Evolutionary conservation across 2,797 vertebrate species (phyloP).

Genomic region (Xenopus petersii): DNA sequence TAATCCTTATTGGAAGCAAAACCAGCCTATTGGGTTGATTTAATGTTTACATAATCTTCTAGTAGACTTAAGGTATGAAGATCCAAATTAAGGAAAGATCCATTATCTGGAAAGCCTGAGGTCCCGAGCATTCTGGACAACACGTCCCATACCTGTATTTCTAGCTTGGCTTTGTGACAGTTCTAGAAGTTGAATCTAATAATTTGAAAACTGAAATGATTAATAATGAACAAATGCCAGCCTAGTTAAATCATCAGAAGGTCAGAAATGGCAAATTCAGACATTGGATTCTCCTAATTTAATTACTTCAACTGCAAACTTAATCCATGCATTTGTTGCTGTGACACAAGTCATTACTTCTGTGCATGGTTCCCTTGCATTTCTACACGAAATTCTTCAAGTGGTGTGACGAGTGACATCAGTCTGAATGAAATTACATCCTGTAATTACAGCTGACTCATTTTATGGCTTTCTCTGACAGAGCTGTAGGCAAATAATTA

Average conservation of each 20-base stretch:
- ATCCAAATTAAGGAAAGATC: no score
- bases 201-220: background rate
- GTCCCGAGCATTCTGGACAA: no score
- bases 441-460: conserved; percentile 60
- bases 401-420: conserved; percentile 54
- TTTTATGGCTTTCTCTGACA: conserved; percentile 52
- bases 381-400: conserved; percentile 55
- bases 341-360: conserved; percentile 45
- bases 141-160: no score
- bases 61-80: no score
- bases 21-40: no score
- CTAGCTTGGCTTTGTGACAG: no score
- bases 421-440: conserved; percentile 65
- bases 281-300: conserved; percentile 27
- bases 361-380: conserved; percentile 50
- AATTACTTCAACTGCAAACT: conserved; percentile 23
- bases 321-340: conserved; percentile 39
- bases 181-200: background rate
- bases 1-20: no score
- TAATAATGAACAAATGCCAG: conserved; percentile 5
- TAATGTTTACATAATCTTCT: no score
- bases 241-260: conserved; percentile 16
- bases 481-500: conserved; percentile 53
- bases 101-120: no score
- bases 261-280: conserved; percentile 7